Conservation (phyloP, 2,888 invertebrate genomes). For the Trissoscelio sp. region DNA sequence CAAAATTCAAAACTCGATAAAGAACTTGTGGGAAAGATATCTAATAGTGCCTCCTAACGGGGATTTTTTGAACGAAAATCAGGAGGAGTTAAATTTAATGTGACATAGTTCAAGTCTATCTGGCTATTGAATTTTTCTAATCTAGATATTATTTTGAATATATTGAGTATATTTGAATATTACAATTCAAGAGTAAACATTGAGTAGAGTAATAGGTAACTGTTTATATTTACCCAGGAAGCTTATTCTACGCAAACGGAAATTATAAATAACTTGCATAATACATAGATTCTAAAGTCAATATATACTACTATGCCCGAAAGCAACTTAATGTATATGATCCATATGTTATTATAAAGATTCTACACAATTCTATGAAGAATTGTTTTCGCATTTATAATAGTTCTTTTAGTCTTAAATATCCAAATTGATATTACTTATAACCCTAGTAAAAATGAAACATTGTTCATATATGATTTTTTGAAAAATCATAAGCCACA, state of each 20-base stretch:
- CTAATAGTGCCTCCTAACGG: too few relatives aligned
- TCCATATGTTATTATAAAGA: conserved; percentile 18
- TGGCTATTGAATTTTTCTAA: too few relatives aligned
- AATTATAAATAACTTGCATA: conserved; percentile 40
- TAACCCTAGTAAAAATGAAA: too few relatives aligned
- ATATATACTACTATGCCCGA: conserved; percentile 30
- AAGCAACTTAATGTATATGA: conserved; percentile 30
- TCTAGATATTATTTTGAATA: not conserved
- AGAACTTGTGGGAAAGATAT: too few relatives aligned
- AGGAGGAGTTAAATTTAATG: too few relatives aligned
- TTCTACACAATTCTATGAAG: not conserved
- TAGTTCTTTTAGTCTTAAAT: not conserved
- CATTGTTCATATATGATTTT: too few relatives aligned
- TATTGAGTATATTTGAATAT: too few relatives aligned
- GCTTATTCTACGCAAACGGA: conserved; percentile 27
- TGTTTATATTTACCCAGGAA: conserved; percentile 28
- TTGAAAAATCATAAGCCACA: too few relatives aligned
- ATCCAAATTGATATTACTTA: not conserved
- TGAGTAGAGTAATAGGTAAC: conserved; percentile 12
- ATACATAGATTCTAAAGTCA: conserved; percentile 42
- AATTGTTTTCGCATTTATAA: conserved; percentile 2
- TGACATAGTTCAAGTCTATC: too few relatives aligned
- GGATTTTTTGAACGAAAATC: too few relatives aligned
- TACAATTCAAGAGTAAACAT: too few relatives aligned
- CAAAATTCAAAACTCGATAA: too few relatives aligned